Conservation (phyloP, 2,797 vertebrate genomes). For the Gymnothorax javanicus region DNA sequence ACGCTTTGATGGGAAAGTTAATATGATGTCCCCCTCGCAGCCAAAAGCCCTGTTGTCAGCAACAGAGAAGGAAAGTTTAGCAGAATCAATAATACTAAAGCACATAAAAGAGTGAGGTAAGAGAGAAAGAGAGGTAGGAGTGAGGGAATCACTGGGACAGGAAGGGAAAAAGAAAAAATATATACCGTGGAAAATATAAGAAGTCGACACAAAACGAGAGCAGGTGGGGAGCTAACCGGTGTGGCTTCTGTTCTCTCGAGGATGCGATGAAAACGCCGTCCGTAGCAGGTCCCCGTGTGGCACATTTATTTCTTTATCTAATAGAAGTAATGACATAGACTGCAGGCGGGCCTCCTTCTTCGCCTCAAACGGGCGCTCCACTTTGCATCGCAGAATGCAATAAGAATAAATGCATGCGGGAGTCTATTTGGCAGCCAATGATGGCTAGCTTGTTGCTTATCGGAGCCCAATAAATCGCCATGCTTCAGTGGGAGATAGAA, state of each 20-base stretch:
- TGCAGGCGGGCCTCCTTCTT: slow-evolving; percentile 65
- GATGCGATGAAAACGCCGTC: slow-evolving; percentile 65
- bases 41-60: slow-evolving; percentile 86
- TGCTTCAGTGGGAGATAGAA: slow-evolving; percentile 88
- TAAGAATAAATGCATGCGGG: slow-evolving; percentile 92
- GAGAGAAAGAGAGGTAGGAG: slow-evolving; percentile 54
- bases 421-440: slow-evolving; percentile 89
- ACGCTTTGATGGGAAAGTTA: slow-evolving; percentile 82
- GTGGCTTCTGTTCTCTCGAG: neutral
- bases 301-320: slow-evolving; percentile 88
- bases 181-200: slow-evolving; percentile 65
- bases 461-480: slow-evolving; percentile 94
- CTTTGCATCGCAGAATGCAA: slow-evolving; percentile 81
- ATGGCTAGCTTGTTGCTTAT: slow-evolving; percentile 88
- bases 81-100: slow-evolving; percentile 76
- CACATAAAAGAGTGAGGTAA: slow-evolving; percentile 63
- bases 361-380: slow-evolving; percentile 67
- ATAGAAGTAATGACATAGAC: slow-evolving; percentile 87
- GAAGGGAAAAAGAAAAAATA: slow-evolving; percentile 64
- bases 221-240: neutral
- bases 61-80: slow-evolving; percentile 81
- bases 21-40: slow-evolving; percentile 76
- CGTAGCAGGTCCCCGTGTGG: slow-evolving; percentile 75
- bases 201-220: slow-evolving; percentile 21
- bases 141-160: slow-evolving; percentile 57